These are phyloP conservation scores for Orthochromis indermauri DNA, from an alignment of 2,113 vertebrate genomes.

Conservation along the genomic window DNA sequence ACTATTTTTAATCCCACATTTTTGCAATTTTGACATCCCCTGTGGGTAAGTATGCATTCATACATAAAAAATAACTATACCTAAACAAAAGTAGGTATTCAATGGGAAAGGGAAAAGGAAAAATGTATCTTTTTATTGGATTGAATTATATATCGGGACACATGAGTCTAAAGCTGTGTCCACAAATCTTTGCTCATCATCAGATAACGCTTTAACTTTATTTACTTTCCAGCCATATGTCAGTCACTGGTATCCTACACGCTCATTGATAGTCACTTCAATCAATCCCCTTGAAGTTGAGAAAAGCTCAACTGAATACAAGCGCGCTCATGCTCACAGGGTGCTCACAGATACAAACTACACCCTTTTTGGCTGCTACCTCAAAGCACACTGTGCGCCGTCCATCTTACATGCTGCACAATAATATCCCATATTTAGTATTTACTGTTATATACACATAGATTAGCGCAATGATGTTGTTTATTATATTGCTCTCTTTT, in stretches of 20 bases:
- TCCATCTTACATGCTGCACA: background rate
- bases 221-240: background rate
- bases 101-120: background rate
- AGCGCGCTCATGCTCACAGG: background rate
- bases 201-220: background rate
- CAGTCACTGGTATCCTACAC: background rate
- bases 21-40: background rate
- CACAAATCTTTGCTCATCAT: background rate
- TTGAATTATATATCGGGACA: background rate
- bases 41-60: background rate
- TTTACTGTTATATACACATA: background rate
- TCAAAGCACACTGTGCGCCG: background rate
- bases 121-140: background rate
- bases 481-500: background rate
- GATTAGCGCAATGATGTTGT: background rate
- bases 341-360: background rate
- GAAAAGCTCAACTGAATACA: background rate
- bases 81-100: background rate
- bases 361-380: background rate
- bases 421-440: background rate
- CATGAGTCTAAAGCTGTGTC: background rate
- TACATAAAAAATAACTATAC: background rate
- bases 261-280: background rate
- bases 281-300: background rate
- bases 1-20: background rate